Percentiles rank a stretch among this genome's conserved stretches.
These are phyloP conservation scores for Cistogaster globosa DNA, from an alignment of 2,888 invertebrate species.

Conservation along the genomic window DNA sequence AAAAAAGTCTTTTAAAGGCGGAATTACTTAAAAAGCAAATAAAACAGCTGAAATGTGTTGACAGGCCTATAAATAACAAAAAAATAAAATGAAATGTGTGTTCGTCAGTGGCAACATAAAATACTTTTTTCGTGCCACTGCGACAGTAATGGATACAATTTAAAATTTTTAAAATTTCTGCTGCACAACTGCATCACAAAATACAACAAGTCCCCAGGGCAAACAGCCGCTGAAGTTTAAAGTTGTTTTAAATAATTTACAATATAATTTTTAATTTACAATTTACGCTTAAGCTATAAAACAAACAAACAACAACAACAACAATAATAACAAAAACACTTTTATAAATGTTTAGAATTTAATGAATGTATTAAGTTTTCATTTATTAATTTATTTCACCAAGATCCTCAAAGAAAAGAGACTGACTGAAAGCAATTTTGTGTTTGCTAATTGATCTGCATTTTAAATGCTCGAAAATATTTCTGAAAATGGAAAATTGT, in stretches of 20 bases:
- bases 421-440: constrained; percentile 3
- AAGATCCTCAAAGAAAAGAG: background rate
- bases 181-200: constrained; percentile 31
- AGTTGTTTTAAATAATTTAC: constrained; percentile 55
- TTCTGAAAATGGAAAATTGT: constrained; percentile 62
- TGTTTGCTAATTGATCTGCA: constrained; percentile 68
- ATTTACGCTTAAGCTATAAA: constrained; percentile 9
- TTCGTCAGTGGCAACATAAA: constrained; percentile 55
- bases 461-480: constrained; percentile 33
- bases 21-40: constrained; percentile 58
- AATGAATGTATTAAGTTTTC: constrained; percentile 64
- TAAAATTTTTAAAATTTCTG: constrained; percentile 63
- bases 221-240: constrained; percentile 73
- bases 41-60: constrained; percentile 79
- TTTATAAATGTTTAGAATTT: constrained; percentile 46
- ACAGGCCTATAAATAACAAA: constrained; percentile 80
- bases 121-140: constrained; percentile 47
- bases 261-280: constrained; percentile 38
- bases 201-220: constrained; percentile 67
- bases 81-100: constrained; percentile 40
- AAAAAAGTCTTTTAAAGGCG: constrained; percentile 6
- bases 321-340: too few relatives aligned
- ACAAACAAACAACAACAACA: constrained; percentile 15
- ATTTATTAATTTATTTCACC: constrained; percentile 57
- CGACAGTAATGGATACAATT: constrained; percentile 69